These are phyloP conservation scores for Mallotus villosus DNA, from an alignment of 2,797 vertebrate genomes.

Conservation along the genomic window DNA sequence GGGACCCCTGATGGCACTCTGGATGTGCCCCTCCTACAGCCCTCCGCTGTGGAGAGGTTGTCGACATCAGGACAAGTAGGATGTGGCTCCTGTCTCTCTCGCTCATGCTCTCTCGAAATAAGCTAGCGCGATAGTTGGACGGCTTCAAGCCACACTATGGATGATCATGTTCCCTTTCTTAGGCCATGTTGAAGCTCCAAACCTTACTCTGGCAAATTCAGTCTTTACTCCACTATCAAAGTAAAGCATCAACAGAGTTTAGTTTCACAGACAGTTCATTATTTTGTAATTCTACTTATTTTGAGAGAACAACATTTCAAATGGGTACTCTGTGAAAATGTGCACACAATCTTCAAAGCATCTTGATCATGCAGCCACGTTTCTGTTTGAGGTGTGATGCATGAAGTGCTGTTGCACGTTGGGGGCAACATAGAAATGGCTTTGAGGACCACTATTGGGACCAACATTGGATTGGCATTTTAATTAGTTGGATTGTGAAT, in stretches of 20 bases:
- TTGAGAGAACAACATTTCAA: slow-evolving; percentile 50
- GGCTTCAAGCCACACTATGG: slow-evolving; percentile 31
- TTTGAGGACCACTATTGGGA: slow-evolving; percentile 38
- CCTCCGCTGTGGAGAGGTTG: slow-evolving; percentile 78
- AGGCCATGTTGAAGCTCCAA: slow-evolving; percentile 18
- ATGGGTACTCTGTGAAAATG: neutral
- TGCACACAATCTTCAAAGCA: slow-evolving; percentile 27
- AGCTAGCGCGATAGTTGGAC: slow-evolving; percentile 42
- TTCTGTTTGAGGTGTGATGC: slow-evolving; percentile 57
- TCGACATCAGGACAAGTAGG: slow-evolving; percentile 93
- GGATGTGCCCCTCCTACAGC: slow-evolving; percentile 71
- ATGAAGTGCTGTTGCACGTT: slow-evolving; percentile 47
- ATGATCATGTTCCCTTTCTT: slow-evolving; percentile 40
- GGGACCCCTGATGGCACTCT: slow-evolving; percentile 63
- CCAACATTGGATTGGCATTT: slow-evolving; percentile 46
- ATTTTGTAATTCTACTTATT: no score
- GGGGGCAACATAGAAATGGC: slow-evolving; percentile 45
- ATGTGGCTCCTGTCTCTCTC: slow-evolving; percentile 28
- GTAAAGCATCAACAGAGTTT: neutral
- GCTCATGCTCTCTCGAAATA: slow-evolving; percentile 58
- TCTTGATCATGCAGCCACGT: slow-evolving; percentile 32
- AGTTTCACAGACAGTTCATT: neutral
- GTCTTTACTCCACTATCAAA: slow-evolving; percentile 1
- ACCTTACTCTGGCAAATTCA: neutral
- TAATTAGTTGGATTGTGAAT: slow-evolving; percentile 37